phyloP scores from a whole-genome alignment of 1,140 invertebrate species.

The Watersipora subatra region DNA sequence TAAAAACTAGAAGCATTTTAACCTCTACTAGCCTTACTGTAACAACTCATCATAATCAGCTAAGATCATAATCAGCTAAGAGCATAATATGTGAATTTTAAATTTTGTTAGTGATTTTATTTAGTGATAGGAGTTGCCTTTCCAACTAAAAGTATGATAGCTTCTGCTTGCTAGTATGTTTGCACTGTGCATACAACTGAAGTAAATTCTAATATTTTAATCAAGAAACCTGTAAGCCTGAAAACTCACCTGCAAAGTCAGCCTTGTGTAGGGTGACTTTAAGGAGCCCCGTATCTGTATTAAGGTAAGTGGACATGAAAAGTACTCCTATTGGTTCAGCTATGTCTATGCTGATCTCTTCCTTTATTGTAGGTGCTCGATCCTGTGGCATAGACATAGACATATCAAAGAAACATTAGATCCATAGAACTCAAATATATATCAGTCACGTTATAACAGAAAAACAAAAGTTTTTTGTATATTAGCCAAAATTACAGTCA shows the following conservation, averaged over 20 bases:
- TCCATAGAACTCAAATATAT: too few relatives aligned
- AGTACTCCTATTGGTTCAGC: not conserved
- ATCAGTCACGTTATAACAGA: too few relatives aligned
- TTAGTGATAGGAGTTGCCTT: not conserved
- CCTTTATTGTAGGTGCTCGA: not conserved
- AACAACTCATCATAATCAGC: too few relatives aligned
- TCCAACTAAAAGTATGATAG: not conserved
- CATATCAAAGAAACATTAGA: too few relatives aligned
- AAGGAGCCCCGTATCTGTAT: not conserved
- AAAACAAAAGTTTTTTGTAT: too few relatives aligned
- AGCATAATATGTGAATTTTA: not conserved
- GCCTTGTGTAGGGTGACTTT: not conserved
- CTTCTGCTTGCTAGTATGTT: not conserved
- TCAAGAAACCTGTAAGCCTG: not conserved
- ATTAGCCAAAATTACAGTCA: too few relatives aligned
- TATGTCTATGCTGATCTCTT: not conserved
- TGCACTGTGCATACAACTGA: too few relatives aligned
- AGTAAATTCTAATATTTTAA: not conserved
- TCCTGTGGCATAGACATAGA: too few relatives aligned
- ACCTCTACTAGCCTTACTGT: too few relatives aligned
- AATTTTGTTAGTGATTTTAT: not conserved
- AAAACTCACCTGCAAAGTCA: not conserved
- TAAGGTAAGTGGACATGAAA: not conserved
- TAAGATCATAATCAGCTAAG: too few relatives aligned
- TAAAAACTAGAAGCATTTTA: too few relatives aligned